These are phyloP conservation scores for Bostrychus sinensis DNA, from an alignment of 2,113 vertebrate species.

Conservation along the genomic window DNA sequence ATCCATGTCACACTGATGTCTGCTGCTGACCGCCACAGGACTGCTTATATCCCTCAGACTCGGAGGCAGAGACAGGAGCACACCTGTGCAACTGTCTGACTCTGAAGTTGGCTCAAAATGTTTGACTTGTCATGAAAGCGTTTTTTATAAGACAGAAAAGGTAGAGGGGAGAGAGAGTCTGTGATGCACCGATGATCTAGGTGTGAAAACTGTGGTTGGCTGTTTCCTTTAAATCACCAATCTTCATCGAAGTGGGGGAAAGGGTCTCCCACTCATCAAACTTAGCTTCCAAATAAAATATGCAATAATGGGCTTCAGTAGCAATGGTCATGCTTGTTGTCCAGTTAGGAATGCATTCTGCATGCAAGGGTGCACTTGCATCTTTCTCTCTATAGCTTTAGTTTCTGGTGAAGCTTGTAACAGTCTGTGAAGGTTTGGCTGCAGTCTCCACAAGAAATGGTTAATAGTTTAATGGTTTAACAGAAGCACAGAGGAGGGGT, in stretches of 20 bases:
- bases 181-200: conserved; percentile 51
- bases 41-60: not conserved
- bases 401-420: not conserved
- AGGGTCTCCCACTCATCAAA: conserved; percentile 57
- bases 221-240: conserved; percentile 74
- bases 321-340: not conserved
- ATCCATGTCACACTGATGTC: conserved; percentile 8
- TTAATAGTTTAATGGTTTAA: too few relatives aligned
- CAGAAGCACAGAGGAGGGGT: too few relatives aligned
- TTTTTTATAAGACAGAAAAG: conserved; percentile 50
- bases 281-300: not conserved
- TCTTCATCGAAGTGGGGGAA: conserved; percentile 69
- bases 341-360: not conserved
- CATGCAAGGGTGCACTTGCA: not conserved
- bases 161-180: conserved; percentile 5
- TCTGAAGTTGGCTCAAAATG: conserved; percentile 35
- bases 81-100: not conserved
- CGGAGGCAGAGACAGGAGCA: not conserved
- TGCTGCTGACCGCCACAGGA: not conserved
- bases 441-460: not conserved
- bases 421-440: not conserved
- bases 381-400: not conserved
- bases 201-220: conserved; percentile 74
- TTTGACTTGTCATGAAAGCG: conserved; percentile 35
- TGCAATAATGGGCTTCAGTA: not conserved